phyloP scores from a whole-genome alignment of 2,113 vertebrate genomes.

The Rhadina sibilatrix region DNA sequence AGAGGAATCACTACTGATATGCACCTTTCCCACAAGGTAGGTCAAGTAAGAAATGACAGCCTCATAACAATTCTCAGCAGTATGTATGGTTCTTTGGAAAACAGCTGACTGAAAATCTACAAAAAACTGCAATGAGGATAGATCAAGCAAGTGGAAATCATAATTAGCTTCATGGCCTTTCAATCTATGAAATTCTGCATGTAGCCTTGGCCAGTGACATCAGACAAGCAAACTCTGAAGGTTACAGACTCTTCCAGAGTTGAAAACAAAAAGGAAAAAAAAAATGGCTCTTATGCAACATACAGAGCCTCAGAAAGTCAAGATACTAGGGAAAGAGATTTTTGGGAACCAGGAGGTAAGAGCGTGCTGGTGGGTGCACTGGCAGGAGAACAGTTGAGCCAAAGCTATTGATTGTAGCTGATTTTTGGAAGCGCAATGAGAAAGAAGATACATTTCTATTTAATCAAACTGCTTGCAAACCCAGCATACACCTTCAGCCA shows the following conservation, averaged over 20 bases:
- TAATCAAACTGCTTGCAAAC: not conserved
- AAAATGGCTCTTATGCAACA: not conserved
- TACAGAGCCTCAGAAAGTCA: not conserved
- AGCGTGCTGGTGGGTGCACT: not conserved
- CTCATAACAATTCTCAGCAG: not conserved
- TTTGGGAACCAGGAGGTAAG: not conserved
- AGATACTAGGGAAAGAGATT: not conserved
- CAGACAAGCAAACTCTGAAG: not conserved
- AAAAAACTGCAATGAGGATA: not conserved
- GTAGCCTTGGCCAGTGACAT: not conserved
- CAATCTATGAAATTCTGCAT: not conserved
- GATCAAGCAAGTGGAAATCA: not conserved
- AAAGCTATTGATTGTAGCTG: not conserved
- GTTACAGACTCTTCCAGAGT: not conserved
- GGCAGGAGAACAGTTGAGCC: not conserved
- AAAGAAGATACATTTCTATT: not conserved
- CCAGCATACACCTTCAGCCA: not conserved
- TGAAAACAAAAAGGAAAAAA: not conserved
- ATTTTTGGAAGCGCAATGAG: not conserved
- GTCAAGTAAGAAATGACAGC: not conserved
- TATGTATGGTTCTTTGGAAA: not conserved
- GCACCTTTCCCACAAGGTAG: not conserved
- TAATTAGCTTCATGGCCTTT: not conserved
- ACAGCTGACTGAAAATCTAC: not conserved
- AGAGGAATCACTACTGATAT: not conserved